Evolutionary conservation across 2,888 invertebrate genomes (phyloP), one percentile per base, ranked within the genome.

Genomic region (Augochlorella aurata): DNA sequence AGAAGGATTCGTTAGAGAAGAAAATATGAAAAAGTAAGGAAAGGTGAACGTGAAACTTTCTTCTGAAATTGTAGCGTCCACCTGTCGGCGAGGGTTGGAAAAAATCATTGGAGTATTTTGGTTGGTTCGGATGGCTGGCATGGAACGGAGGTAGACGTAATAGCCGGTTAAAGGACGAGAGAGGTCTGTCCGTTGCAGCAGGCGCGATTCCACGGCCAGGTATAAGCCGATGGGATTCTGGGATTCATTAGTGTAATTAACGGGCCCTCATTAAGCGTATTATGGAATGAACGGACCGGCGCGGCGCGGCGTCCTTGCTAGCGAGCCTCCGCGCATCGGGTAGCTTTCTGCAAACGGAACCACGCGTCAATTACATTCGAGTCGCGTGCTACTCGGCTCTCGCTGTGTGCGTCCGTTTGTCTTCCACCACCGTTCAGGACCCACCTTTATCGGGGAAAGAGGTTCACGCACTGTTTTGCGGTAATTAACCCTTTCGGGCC

Each of bases 161-260:
- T 82, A 69, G 78, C 61, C 45, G 45, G 24, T 45, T 44, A 72
- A 65, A 50, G 66, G 29, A 68, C n/a, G 10, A 47, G 65, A 74
- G 58, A 77, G 80, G 77, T 83, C 79, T 80, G 74, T 73, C 74
- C 81, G 79, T 63, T 50, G 44, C 54, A 81, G 79, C 79, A 75
- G 71, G 74, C 71, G 82, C 84, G 79, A 81, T 52, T 74, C 44
- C 38, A 50, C 71, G 74, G 50, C 18, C 82, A 82, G 88, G 88
- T 86, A 87, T 86, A 85, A 86, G 81, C 83, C 84, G 84, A 85
- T 86, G 87, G 89, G 90, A 90, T 90, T 90, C 90, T 86, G 86
- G 89, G 87, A 90, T 90, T 92, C 91, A 92, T 91, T 91, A 92
- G 88, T 85, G 90, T 91, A 90, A 92, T 92, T 91, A 90, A 91